Base-by-base conservation (phyloP, 1,140 invertebrate species). In the Elysia chlorotica region DNA sequence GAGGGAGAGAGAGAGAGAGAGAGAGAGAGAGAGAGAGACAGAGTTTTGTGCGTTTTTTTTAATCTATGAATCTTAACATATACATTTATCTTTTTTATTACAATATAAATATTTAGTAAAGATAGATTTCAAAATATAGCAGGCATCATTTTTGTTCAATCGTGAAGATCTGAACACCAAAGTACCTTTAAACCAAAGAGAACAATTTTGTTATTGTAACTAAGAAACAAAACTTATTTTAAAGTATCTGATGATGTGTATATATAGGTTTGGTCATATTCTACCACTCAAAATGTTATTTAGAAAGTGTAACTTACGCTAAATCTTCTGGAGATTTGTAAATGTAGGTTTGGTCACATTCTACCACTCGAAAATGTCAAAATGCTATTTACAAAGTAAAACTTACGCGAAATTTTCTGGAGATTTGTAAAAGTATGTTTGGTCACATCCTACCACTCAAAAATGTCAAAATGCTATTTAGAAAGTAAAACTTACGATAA, bases 1-100 rank as follows among this genome's bases (percentile, higher is more conserved):
- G 28, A 53, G 53, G 66, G n/a, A 72, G 31, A 38, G 41, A 37
- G 2, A 65, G 33, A 2, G n/a, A 38, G 68, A 48, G 61, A 54
- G 71, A 67, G 31, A 56, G 62, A 61, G 38, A 28, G 57, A 30
- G 28, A 61, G 10, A 30, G 57, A 61, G 14, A n/a, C 25, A 19
- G 19, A 19, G 48, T 48, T n/a, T 36, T 23, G 21, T 1, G 10
- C 0, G 23, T 17, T 14, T 0, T 23, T n/a, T 68, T 10, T n/a
- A 25, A 10, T 21, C 17, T 21, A 14, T 25, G 10, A n/a, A 23
- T 30, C 25, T 25, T 17, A 25, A 61, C 10, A 30, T 61, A 17
- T 61, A 61, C 19, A 14, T 61, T n/a, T 10, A 17, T 14, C 19
- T 61, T 6, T 10, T 30, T 61, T 6, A 17, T 30, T 10, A 10